These are phyloP conservation scores for Mesitornis unicolor DNA, from an alignment of 2,113 vertebrate genomes.

Conservation along the genomic window DNA sequence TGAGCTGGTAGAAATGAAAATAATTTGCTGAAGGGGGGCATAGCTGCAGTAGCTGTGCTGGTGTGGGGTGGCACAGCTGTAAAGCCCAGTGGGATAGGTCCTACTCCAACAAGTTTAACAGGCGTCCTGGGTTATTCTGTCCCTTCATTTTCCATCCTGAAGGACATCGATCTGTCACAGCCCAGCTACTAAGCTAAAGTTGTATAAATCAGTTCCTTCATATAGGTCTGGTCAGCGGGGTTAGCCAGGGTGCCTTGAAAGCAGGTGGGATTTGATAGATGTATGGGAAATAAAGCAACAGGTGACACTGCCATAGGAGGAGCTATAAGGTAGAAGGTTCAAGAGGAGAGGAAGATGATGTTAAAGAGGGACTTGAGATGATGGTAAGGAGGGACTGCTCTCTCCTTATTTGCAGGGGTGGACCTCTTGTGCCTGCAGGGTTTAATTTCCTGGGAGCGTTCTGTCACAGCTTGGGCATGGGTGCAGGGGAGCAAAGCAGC, in stretches of 20 bases:
- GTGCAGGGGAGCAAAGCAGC: neutral
- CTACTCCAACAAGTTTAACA: neutral
- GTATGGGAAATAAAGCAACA: neutral
- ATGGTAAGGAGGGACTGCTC: neutral
- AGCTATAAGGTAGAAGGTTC: neutral
- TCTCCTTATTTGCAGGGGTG: neutral
- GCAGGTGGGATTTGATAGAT: neutral
- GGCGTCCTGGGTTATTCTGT: neutral
- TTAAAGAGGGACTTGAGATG: neutral
- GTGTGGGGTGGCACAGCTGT: neutral
- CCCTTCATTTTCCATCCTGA: neutral
- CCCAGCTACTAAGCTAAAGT: neutral
- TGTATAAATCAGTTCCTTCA: neutral
- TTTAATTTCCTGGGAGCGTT: neutral
- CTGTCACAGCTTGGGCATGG: neutral
- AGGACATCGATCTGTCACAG: neutral
- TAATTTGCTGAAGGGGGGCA: neutral
- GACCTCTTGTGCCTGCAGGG: neutral
- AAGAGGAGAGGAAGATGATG: neutral
- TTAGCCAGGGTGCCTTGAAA: neutral
- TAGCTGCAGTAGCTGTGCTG: neutral
- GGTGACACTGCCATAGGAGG: neutral
- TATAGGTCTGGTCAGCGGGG: neutral
- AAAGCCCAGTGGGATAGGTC: accelerated
- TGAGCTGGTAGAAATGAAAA: neutral